These are phyloP conservation scores for Poeciliopsis infans DNA, from an alignment of 2,797 vertebrate species.

Conservation along the genomic window DNA sequence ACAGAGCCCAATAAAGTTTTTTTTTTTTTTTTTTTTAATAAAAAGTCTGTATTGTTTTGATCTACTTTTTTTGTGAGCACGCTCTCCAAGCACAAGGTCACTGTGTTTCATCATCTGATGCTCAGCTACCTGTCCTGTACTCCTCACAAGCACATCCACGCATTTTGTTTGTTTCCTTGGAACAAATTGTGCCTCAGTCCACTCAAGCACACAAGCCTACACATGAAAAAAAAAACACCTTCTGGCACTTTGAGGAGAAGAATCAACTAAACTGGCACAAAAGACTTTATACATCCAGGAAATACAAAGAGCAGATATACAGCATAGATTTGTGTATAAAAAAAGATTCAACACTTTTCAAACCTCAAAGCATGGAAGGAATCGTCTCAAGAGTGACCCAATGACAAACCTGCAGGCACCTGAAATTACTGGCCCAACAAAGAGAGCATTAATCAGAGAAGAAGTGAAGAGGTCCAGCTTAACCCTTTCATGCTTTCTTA, in stretches of 20 bases:
- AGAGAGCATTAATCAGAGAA: neutral
- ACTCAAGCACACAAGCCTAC: conserved; percentile 1
- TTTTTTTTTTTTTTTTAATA: neutral
- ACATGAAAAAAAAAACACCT: neutral
- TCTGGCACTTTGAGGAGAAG: conserved; percentile 4
- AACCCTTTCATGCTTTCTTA: neutral
- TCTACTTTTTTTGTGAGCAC: neutral
- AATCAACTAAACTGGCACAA: neutral
- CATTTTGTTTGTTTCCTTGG: conserved; percentile 11
- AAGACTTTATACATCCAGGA: neutral
- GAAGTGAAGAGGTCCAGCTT: neutral
- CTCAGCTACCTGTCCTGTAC: neutral
- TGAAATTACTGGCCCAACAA: neutral
- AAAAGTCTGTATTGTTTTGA: neutral
- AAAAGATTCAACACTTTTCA: neutral
- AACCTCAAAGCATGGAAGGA: neutral
- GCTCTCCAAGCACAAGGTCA: neutral
- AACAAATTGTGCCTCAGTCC: conserved; percentile 7
- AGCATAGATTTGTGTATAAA: neutral
- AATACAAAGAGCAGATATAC: neutral
- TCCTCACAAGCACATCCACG: neutral
- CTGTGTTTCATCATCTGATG: neutral
- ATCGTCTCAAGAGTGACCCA: neutral
- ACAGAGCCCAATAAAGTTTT: neutral
- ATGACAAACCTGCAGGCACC: neutral